These are phyloP conservation scores for Zoanthus sansibaricus DNA, from an alignment of 92 coral and sea anemone species.

Conservation along the genomic window DNA sequence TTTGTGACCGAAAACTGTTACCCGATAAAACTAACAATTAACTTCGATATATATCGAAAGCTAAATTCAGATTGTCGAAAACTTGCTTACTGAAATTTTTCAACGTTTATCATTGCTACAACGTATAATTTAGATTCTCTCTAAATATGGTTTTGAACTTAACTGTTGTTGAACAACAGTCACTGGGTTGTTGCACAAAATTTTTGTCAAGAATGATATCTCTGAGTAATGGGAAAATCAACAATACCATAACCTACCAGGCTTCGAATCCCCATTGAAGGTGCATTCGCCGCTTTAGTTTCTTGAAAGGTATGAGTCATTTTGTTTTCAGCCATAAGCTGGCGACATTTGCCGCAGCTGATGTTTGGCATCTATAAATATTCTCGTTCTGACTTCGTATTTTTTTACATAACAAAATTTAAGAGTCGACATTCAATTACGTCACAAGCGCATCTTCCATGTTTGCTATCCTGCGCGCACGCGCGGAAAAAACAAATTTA, in stretches of 20 bases:
- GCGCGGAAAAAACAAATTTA: conserved; percentile 3
- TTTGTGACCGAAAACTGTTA: background rate
- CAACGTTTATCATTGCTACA: background rate
- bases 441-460: conserved; percentile 12
- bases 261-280: conserved; percentile 68
- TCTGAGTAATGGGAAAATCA: background rate
- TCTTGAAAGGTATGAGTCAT: conserved; percentile 28
- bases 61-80: background rate
- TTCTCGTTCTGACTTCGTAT: background rate
- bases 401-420: conserved; percentile 14
- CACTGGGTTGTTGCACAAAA: background rate
- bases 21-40: background rate
- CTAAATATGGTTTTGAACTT: background rate
- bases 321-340: background rate
- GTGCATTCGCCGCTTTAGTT: conserved; percentile 62
- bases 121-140: background rate
- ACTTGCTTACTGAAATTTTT: background rate
- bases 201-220: background rate
- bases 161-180: background rate
- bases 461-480: background rate
- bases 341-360: background rate
- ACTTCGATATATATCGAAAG: background rate
- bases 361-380: conserved; percentile 7
- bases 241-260: conserved; percentile 54
- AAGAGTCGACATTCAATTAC: background rate